Conservation (phyloP, 2,113 vertebrate species). For the Ciconia maguari region DNA sequence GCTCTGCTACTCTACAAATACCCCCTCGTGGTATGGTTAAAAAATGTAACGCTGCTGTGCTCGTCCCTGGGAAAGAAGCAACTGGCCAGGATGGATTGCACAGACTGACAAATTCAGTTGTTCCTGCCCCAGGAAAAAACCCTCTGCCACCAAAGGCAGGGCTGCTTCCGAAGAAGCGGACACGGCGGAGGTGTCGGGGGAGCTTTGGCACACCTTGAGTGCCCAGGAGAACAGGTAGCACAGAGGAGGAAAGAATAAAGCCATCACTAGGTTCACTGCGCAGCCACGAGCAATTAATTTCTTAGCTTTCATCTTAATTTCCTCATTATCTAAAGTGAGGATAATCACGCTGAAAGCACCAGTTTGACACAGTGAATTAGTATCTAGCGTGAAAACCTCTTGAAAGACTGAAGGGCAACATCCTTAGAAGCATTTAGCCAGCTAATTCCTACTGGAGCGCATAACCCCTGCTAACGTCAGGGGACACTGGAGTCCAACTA, state of each 20-base stretch:
- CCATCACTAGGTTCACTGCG: background rate
- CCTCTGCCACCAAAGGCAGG: background rate
- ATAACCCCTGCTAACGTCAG: background rate
- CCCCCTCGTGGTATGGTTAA: background rate
- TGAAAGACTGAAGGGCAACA: background rate
- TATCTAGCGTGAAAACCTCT: background rate
- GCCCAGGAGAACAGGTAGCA: background rate
- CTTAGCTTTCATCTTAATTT: background rate
- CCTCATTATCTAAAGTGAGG: background rate
- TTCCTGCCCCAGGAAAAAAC: background rate
- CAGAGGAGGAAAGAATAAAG: background rate
- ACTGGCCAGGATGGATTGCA: background rate
- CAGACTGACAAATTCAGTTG: background rate
- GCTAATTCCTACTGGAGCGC: background rate
- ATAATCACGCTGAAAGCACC: background rate
- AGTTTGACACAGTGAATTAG: background rate
- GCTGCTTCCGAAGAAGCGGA: accelerated
- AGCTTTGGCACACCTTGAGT: background rate
- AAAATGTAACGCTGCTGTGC: background rate
- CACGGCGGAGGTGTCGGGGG: accelerated
- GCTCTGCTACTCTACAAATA: background rate
- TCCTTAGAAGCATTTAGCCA: background rate
- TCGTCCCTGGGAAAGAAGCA: background rate
- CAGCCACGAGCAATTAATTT: background rate
- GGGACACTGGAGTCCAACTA: accelerated